Evolutionary conservation across 2,888 invertebrate species (phyloP).

Genomic region (Sussaba pulchella): DNA sequence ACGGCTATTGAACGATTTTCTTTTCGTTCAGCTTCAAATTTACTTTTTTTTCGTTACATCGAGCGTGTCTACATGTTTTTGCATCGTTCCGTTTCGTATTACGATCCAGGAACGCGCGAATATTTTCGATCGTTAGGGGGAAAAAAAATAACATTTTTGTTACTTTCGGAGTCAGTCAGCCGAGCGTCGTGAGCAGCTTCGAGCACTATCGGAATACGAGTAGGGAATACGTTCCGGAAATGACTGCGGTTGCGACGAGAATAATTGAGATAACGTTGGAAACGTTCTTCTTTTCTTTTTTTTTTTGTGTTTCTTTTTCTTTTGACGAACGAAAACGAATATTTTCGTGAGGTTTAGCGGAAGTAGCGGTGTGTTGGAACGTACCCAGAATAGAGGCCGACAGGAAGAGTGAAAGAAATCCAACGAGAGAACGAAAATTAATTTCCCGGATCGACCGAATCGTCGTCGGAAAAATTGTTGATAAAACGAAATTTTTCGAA

Average conservation of each 20-base stretch:
- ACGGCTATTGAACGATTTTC: constrained; percentile 2
- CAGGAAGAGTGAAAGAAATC: constrained; percentile 72
- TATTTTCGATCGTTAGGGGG: neutral
- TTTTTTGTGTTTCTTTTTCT: too few relatives aligned
- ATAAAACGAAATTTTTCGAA: constrained; percentile 19
- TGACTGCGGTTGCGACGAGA: constrained; percentile 26
- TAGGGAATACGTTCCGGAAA: constrained; percentile 63
- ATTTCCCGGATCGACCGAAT: constrained; percentile 19
- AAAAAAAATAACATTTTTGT: constrained; percentile 22
- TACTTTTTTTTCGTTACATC: constrained; percentile 3
- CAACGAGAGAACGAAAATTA: constrained; percentile 51
- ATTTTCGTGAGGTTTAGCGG: constrained; percentile 21
- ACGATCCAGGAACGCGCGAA: too few relatives aligned
- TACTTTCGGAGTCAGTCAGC: constrained; percentile 47
- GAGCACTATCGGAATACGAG: constrained; percentile 55
- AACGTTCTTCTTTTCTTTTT: neutral
- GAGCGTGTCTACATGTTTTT: constrained; percentile 17
- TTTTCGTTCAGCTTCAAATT: neutral
- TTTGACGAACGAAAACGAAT: constrained; percentile 10
- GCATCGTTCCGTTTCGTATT: neutral
- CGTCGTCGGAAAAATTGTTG: constrained; percentile 4
- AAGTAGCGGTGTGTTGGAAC: constrained; percentile 37
- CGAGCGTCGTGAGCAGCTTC: constrained; percentile 55
- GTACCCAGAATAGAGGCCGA: constrained; percentile 70
- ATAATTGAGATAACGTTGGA: constrained; percentile 32